These are phyloP conservation scores for Cylas formicarius DNA, from an alignment of 1,140 invertebrate genomes.

Conservation along the genomic window DNA sequence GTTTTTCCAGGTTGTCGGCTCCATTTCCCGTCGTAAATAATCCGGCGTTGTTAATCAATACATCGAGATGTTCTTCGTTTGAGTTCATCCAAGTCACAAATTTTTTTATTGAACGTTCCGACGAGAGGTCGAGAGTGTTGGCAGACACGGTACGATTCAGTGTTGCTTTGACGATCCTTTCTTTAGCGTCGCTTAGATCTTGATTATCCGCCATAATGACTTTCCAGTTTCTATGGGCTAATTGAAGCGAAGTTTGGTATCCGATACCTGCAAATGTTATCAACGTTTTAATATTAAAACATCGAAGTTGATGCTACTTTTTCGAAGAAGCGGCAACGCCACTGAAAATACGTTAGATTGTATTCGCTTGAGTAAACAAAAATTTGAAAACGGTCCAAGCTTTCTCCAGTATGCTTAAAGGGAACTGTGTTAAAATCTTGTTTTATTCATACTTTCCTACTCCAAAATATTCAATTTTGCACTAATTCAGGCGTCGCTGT, in stretches of 20 bases:
- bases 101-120: conserved; percentile 45
- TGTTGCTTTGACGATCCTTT: conserved; percentile 35
- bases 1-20: conserved; percentile 51
- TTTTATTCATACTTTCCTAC: too few relatives aligned
- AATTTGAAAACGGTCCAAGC: too few relatives aligned
- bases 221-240: conserved; percentile 69
- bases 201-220: conserved; percentile 86
- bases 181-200: conserved; percentile 57
- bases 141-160: conserved; percentile 20
- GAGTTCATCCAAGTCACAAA: conserved; percentile 46
- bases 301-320: too few relatives aligned
- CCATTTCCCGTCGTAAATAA: conserved; percentile 43
- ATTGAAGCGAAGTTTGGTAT: conserved; percentile 71
- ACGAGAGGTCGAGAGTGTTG: conserved; percentile 43
- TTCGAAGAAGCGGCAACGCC: too few relatives aligned
- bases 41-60: conserved; percentile 63
- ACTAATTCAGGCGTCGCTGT: too few relatives aligned
- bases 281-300: too few relatives aligned
- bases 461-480: too few relatives aligned
- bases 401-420: too few relatives aligned
- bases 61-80: conserved; percentile 50
- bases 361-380: too few relatives aligned
- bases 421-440: too few relatives aligned
- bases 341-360: too few relatives aligned
- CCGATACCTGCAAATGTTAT: conserved; percentile 75